phyloP scores from a whole-genome alignment of 2,888 invertebrate genomes.

The Diplolepis rosae region DNA sequence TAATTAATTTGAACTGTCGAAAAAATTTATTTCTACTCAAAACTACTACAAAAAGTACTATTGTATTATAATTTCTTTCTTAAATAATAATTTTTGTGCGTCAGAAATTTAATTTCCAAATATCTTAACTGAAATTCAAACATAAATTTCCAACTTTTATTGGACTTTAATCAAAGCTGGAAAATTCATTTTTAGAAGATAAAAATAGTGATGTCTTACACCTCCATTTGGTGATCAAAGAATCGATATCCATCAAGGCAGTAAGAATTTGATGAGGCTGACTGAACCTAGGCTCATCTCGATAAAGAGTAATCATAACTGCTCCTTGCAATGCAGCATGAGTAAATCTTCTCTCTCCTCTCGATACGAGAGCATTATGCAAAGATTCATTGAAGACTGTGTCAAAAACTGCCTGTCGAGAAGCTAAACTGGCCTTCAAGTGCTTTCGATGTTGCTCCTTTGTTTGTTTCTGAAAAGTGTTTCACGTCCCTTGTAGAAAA shows the following conservation, averaged over 20 bases:
- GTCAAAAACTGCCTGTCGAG: conserved; percentile 88
- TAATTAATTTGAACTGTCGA: no score
- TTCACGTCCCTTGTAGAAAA: no score
- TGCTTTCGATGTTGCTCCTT: conserved; percentile 80
- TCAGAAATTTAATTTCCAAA: no score
- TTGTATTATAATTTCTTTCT: no score
- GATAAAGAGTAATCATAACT: conserved; percentile 97
- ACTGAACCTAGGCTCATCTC: conserved; percentile 97
- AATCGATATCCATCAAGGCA: conserved; percentile 97
- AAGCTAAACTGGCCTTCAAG: conserved; percentile 83
- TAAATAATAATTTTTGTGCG: no score
- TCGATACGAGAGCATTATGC: conserved; percentile 87
- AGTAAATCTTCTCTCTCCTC: conserved; percentile 92
- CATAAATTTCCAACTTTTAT: no score
- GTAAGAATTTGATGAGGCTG: conserved; percentile 97
- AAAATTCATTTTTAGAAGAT: no score
- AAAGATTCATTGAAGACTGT: conserved; percentile 90
- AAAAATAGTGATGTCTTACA: conserved; percentile 79
- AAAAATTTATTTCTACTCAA: no score
- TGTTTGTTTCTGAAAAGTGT: conserved; percentile 77
- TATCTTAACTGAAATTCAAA: no score
- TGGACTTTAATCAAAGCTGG: no score
- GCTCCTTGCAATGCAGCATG: conserved; percentile 97
- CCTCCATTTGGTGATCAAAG: conserved; percentile 98
- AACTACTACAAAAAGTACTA: no score